Conservation (phyloP, 2,113 vertebrate species). For the Carettochelys insculpta region DNA sequence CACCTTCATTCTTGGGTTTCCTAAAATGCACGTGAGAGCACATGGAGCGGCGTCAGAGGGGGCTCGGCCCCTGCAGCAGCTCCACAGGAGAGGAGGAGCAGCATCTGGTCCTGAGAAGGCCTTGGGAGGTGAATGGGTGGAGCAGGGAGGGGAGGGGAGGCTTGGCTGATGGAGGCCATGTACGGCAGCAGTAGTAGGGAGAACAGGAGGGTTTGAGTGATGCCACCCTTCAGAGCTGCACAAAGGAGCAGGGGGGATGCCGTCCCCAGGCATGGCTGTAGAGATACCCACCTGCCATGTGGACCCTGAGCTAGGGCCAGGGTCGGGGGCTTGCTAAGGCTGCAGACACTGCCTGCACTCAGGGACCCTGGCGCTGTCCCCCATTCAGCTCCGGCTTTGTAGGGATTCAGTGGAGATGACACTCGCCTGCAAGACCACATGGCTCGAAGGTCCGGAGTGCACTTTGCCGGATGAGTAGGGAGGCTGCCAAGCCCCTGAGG, state of each 20-base stretch:
- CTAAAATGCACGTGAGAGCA: neutral
- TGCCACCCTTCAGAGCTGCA: neutral
- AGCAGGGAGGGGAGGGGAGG: neutral
- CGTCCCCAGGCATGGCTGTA: neutral
- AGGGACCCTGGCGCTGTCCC: neutral
- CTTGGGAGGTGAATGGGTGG: too few relatives aligned
- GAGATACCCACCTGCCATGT: neutral
- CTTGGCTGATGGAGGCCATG: neutral
- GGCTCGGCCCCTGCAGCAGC: neutral
- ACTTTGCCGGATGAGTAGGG: neutral
- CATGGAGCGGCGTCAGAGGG: neutral
- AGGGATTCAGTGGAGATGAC: neutral
- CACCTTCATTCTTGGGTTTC: neutral
- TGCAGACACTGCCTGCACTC: neutral
- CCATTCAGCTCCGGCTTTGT: neutral
- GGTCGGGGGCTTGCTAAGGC: neutral
- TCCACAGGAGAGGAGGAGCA: neutral
- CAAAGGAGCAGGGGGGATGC: neutral
- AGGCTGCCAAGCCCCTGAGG: neutral
- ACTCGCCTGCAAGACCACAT: neutral
- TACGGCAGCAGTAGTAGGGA: neutral
- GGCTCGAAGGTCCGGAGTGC: neutral
- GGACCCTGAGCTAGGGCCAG: neutral
- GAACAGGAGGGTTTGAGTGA: neutral
- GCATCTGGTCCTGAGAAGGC: too few relatives aligned